Conservation (phyloP, 2,113 vertebrate genomes). For the Agelaius tricolor region DNA sequence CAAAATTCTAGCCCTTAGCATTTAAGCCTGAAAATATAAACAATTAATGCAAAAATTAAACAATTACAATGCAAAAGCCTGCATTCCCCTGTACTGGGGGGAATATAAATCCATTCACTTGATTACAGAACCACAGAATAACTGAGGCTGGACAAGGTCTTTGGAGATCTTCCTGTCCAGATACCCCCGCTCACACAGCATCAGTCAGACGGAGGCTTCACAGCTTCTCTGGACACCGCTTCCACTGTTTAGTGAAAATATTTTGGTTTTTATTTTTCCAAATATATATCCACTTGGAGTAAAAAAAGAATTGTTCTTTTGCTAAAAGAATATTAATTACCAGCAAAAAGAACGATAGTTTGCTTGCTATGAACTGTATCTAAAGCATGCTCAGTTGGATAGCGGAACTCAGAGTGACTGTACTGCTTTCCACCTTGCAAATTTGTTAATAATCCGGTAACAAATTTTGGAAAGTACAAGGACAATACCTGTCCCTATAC, state of each 20-base stretch:
- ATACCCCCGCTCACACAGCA: background rate
- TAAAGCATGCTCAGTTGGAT: background rate
- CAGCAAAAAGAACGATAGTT: background rate
- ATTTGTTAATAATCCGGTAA: background rate
- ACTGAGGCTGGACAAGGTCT: background rate
- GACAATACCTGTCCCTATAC: background rate
- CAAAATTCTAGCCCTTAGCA: background rate
- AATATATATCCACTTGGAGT: background rate
- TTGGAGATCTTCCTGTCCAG: background rate
- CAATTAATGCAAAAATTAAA: background rate
- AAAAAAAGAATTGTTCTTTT: background rate
- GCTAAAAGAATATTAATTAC: background rate
- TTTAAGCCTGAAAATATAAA: background rate
- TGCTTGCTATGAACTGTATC: background rate
- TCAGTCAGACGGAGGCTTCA: background rate
- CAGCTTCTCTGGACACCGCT: background rate
- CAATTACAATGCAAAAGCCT: background rate
- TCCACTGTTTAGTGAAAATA: background rate
- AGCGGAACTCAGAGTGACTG: background rate
- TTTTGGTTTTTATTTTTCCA: background rate
- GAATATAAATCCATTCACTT: background rate
- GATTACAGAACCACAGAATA: background rate
- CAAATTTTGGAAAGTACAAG: background rate
- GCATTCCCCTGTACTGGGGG: background rate
- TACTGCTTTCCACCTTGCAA: background rate